Base-by-base conservation (phyloP, 2,888 invertebrate species). In the Teinopalpus imperialis region DNA sequence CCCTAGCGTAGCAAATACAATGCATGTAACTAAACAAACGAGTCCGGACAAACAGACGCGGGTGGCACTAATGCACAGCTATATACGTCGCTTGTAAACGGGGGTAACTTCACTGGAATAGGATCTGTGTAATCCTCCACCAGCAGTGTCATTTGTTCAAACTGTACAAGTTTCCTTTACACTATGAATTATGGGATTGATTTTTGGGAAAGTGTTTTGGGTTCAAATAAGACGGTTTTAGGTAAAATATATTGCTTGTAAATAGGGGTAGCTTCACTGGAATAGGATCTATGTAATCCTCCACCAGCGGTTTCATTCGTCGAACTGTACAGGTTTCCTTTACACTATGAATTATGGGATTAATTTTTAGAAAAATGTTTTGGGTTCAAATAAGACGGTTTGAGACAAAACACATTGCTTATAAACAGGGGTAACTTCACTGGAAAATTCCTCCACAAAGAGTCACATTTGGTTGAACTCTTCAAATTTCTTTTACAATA, bases 101-200 rank as follows among this genome's bases (percentile, higher is more conserved):
- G 3, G 12, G 16, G 18, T 10, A 34, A 27, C 27, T 20, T 32
- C 7, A 18, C n/a, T 26, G n/a, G 2, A 12, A 34, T 26, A 9
- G 14, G 40, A 30, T 34, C 32, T 23, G 31, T 20, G 42, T 42
- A 34, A 42, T 42, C 32, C 18, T 12, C 30, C 13, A 18, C 39
- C 8, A 13, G 12, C 16, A 13, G 26, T 32, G 12, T 12, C 34
- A 12, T 32, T 24, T 32, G 18, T 32, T 42, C 26, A 18, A 26
- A 27, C 26, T 21, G 7, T 20, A 21, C 9, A 12, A 39, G 13
- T 30, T 9, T 20, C 12, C 5, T 8, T n/a, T 30, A n/a, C n/a
- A n/a, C n/a, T n/a, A n/a, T n/a, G n/a, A n/a, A n/a, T n/a, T n/a
- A n/a, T n/a, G n/a, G n/a, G n/a, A n/a, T n/a, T n/a, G n/a, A n/a